Evolutionary conservation across 2,113 vertebrate genomes (phyloP), one percentile per base, ranked within the genome.

Genomic region (Leucoraja erinaceus): DNA sequence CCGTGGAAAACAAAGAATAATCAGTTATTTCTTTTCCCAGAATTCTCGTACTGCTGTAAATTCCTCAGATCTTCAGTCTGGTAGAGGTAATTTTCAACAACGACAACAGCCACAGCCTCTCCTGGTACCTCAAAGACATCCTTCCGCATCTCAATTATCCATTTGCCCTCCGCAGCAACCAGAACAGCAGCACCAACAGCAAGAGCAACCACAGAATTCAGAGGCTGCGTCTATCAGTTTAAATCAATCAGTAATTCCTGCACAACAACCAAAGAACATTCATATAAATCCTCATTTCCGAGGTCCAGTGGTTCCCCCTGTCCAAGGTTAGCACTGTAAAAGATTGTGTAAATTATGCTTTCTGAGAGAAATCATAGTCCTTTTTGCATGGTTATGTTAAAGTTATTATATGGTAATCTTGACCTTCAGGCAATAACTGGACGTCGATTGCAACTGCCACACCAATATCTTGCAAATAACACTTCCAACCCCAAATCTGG

Each of bases 271-370:
- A 92, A 99, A 99, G 96, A 99, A 99, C 94, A 99, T 99, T 93
- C 98, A 99, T 95, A 99, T 99, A 94, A 99, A 99, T 93, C 99
- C 99, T 0, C 99, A 99, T 96, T 99, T 99, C 96, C 97, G 98
- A 96, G 99, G 99, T 68, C 97, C 97, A 0, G 95, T 98, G 28
- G 96, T 98, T 92, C 96, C 98, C 0, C 96, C 98, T 33, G 98
- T 97, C 0, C 98, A 98, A 98, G 98, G 99, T 99, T 94, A 25
- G 94, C 28, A 47, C 33, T 74, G 8, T 38, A 72, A 54, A 91
- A 5, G 18, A 54, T 25, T 54, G 33, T 72, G 33, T 47, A 74
- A 91, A 72, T 91, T 54, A 59, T 63, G 22, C 33, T 66, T 90
- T 59, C 47, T 83, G 47, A 25, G 79, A 83, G 47, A 83, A 59